Conservation (phyloP, 2,797 vertebrate species). For the Myotis vivesi region DNA sequence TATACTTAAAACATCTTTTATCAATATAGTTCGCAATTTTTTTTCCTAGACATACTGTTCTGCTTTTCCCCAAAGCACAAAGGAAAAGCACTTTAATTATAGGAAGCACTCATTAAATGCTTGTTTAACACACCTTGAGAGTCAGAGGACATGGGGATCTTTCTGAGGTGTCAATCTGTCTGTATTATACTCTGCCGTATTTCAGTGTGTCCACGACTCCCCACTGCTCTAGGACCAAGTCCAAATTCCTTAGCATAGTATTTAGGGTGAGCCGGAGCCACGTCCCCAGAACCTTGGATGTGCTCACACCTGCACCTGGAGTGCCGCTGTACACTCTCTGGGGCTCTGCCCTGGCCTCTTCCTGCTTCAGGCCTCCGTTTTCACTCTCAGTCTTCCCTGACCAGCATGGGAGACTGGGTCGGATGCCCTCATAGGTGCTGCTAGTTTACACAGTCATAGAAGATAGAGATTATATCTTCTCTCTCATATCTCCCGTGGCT, state of each 20-base stretch:
- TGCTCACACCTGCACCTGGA: not conserved
- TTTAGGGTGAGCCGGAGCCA: not conserved
- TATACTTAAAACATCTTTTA: conserved; percentile 65
- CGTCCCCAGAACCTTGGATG: not conserved
- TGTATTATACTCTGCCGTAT: not conserved
- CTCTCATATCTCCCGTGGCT: not conserved
- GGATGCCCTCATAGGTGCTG: not conserved
- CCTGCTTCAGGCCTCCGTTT: not conserved
- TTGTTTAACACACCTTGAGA: not conserved
- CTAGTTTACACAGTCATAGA: not conserved
- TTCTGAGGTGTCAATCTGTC: not conserved
- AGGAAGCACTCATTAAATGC: not conserved
- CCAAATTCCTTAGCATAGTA: not conserved
- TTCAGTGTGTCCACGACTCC: not conserved
- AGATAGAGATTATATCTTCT: not conserved
- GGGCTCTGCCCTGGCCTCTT: not conserved
- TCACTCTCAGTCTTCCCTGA: not conserved
- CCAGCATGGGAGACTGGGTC: accelerated
- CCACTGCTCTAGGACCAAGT: not conserved
- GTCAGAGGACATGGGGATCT: not conserved
- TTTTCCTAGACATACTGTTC: conserved; percentile 37
- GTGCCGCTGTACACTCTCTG: not conserved
- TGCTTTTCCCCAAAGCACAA: conserved; percentile 42
- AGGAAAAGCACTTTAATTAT: not conserved
- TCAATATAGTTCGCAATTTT: conserved; percentile 57